These are phyloP conservation scores for Drosophila suzukii DNA, from an alignment of 1,140 invertebrate species.

Conservation along the genomic window DNA sequence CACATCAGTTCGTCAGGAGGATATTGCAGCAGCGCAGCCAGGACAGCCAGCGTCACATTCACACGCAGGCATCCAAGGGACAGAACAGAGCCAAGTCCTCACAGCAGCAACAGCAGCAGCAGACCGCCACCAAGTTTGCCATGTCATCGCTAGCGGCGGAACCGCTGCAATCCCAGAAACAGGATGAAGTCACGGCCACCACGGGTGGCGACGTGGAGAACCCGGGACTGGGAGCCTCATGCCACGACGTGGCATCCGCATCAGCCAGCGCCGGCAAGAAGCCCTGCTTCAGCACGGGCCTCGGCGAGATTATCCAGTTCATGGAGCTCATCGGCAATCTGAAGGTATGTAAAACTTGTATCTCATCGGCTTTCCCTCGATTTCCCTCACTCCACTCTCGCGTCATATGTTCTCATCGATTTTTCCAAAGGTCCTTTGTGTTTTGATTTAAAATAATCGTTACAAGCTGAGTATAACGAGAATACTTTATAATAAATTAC, in stretches of 20 bases:
- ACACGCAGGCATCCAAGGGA: constrained; percentile 54
- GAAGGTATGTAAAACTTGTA: constrained; percentile 67
- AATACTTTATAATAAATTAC: no score
- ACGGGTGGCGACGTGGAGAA: constrained; percentile 8
- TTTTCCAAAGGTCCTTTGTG: constrained; percentile 44
- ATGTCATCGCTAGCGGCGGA: constrained; percentile 82
- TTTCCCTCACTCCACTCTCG: neutral
- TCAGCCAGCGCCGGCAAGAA: constrained; percentile 60
- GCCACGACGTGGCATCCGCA: constrained; percentile 55
- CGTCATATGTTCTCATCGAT: constrained; percentile 55
- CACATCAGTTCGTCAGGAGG: constrained; percentile 58
- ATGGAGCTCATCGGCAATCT: constrained; percentile 83
- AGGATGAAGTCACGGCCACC: constrained; percentile 44
- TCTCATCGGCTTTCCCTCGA: neutral
- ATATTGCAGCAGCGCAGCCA: constrained; percentile 59
- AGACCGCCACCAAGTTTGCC: constrained; percentile 68
- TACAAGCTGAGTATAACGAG: no score
- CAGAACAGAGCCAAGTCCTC: constrained; percentile 54
- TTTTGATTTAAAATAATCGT: constrained; percentile 3
- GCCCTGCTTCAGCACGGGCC: constrained; percentile 75
- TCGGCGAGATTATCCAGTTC: constrained; percentile 78
- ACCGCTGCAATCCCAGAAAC: constrained; percentile 60
- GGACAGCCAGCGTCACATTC: constrained; percentile 66
- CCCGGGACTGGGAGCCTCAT: constrained; percentile 40
- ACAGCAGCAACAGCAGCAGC: constrained; percentile 56